Conservation (phyloP, 2,888 invertebrate genomes). For the Chouioia cunea region DNA sequence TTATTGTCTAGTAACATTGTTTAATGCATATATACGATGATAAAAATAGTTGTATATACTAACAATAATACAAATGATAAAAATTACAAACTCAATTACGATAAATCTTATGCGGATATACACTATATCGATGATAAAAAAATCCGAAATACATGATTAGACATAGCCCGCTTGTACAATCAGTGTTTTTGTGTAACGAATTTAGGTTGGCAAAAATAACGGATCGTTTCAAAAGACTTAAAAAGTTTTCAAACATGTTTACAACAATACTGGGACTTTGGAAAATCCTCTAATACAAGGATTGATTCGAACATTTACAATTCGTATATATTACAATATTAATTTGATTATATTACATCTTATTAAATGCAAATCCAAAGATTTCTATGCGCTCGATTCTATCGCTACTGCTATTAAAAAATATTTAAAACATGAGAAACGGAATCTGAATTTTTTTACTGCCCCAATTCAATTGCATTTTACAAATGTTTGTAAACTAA, state of each 20-base stretch:
- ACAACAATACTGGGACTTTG: slow-evolving; percentile 28
- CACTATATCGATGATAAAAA: slow-evolving; percentile 28
- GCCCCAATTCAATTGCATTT: too few relatives aligned
- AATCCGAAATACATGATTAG: slow-evolving; percentile 18
- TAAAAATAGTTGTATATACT: slow-evolving; percentile 31
- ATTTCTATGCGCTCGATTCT: background rate
- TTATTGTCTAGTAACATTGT: slow-evolving; percentile 39
- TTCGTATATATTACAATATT: slow-evolving; percentile 1
- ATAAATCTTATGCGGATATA: slow-evolving; percentile 15
- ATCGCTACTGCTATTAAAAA: background rate
- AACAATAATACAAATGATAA: slow-evolving; percentile 31
- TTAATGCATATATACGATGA: slow-evolving; percentile 35
- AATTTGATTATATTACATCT: background rate
- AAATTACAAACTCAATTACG: slow-evolving; percentile 37
- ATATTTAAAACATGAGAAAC: too few relatives aligned
- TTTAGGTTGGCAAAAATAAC: slow-evolving; percentile 21
- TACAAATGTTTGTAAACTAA: too few relatives aligned
- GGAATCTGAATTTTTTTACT: slow-evolving; percentile 4
- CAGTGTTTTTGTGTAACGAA: background rate
- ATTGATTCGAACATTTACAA: slow-evolving; percentile 2
- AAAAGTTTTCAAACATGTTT: background rate
- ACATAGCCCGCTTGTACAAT: slow-evolving; percentile 3
- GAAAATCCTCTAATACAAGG: background rate
- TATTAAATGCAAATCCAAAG: slow-evolving; percentile 3
- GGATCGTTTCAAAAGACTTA: slow-evolving; percentile 18